Percentiles rank a stretch among this genome's conserved stretches.
phyloP scores from a whole-genome alignment of 2,797 vertebrate species.

The Oreochromis grahami region DNA sequence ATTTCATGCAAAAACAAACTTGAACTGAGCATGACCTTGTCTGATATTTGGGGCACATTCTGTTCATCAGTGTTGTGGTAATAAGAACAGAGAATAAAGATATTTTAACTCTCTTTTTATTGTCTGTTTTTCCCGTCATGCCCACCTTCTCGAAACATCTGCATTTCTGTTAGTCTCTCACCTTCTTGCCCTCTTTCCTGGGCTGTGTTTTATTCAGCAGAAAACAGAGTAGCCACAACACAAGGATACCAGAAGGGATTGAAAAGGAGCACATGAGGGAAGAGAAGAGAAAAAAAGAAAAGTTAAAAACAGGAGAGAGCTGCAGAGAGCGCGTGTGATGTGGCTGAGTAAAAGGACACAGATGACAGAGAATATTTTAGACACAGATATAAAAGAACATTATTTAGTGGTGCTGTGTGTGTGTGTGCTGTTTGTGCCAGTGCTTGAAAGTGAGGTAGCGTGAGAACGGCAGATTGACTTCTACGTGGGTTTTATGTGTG shows the following conservation, averaged over 20 bases:
- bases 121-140: background rate
- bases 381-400: slow-evolving; percentile 51
- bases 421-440: background rate
- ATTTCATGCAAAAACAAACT: background rate
- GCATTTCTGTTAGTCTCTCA: background rate
- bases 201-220: slow-evolving; percentile 38
- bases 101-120: background rate
- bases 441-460: background rate
- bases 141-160: background rate
- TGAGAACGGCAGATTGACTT: background rate
- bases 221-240: slow-evolving; percentile 55
- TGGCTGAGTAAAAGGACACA: slow-evolving; percentile 58
- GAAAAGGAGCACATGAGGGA: background rate
- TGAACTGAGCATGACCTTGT: background rate
- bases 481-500: background rate
- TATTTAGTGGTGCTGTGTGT: slow-evolving; percentile 25
- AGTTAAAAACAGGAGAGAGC: slow-evolving; percentile 42
- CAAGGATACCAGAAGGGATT: slow-evolving; percentile 10
- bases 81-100: background rate
- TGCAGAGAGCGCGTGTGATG: slow-evolving; percentile 48
- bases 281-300: background rate
- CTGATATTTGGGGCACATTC: background rate
- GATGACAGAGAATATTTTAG: slow-evolving; percentile 62
- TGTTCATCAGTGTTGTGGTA: background rate
- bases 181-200: background rate